Percentiles rank a stretch among this genome's conserved stretches.
phyloP scores from a whole-genome alignment of 2,888 invertebrate genomes.

The Seira musarum region DNA sequence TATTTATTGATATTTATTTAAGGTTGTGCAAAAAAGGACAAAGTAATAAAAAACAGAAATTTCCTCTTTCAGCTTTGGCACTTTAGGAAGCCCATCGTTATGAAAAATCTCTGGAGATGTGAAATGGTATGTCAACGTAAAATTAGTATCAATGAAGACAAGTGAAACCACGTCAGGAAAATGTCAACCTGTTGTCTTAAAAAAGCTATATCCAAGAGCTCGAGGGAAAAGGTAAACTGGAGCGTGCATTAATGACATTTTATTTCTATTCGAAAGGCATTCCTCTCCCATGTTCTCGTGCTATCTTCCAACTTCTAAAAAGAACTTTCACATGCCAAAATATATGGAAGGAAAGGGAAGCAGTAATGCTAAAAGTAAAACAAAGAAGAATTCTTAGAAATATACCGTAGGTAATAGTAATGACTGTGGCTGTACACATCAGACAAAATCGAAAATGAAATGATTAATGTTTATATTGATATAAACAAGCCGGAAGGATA shows the following conservation, averaged over 20 bases:
- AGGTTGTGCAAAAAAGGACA: too few relatives aligned
- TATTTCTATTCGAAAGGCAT: too few relatives aligned
- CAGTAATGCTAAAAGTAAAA: not conserved
- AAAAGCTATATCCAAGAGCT: slow-evolving; percentile 39
- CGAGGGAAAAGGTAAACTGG: slow-evolving; percentile 27
- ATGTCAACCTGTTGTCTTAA: slow-evolving; percentile 53
- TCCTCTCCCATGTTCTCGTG: too few relatives aligned
- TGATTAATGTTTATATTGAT: not conserved
- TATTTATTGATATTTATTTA: too few relatives aligned
- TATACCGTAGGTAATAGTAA: too few relatives aligned
- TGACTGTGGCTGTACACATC: not conserved
- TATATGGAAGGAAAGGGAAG: too few relatives aligned
- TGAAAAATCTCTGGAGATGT: slow-evolving; percentile 48
- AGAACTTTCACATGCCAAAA: too few relatives aligned
- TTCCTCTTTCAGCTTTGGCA: too few relatives aligned
- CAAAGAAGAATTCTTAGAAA: not conserved
- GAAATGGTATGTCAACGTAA: slow-evolving; percentile 43
- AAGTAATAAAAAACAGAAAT: too few relatives aligned
- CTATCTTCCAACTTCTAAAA: too few relatives aligned
- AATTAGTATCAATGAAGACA: slow-evolving; percentile 56
- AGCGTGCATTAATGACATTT: not conserved
- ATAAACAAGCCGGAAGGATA: not conserved
- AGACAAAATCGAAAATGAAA: not conserved
- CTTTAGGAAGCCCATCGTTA: too few relatives aligned
- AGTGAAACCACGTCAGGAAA: slow-evolving; percentile 49